Conservation (phyloP, 2,888 invertebrate species). For the Ametastegia equiseti region DNA sequence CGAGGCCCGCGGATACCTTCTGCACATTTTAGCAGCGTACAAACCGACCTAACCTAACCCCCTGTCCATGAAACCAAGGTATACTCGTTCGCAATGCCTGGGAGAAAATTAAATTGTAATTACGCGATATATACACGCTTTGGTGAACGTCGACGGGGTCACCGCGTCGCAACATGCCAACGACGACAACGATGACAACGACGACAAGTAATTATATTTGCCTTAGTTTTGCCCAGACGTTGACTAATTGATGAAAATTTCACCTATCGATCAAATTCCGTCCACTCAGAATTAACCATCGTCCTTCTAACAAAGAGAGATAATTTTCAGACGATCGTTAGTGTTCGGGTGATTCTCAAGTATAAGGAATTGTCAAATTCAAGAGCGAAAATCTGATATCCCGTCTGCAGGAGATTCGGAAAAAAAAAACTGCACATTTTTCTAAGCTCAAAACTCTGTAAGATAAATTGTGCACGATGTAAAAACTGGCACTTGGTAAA, state of each 20-base stretch:
- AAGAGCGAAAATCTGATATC: background rate
- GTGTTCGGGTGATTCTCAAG: background rate
- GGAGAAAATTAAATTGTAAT: constrained; percentile 67
- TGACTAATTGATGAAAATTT: constrained; percentile 32
- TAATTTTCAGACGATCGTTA: constrained; percentile 27
- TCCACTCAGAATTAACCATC: background rate
- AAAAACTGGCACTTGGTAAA: constrained; percentile 59
- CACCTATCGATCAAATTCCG: constrained; percentile 31
- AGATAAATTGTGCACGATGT: background rate
- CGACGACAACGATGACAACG: constrained; percentile 39
- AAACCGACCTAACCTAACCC: too few species aligned
- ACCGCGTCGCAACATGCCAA: background rate
- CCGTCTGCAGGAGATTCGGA: background rate
- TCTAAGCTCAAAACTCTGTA: background rate
- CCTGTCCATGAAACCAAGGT: constrained; percentile 4
- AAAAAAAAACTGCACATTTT: background rate
- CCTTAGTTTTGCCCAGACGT: constrained; percentile 42
- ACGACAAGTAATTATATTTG: constrained; percentile 66
- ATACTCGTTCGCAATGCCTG: constrained; percentile 57
- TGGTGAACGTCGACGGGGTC: constrained; percentile 59
- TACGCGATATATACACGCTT: constrained; percentile 61
- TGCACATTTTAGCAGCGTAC: constrained; percentile 16
- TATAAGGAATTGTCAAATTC: background rate
- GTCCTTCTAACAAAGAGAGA: background rate
- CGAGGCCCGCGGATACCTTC: background rate